These are phyloP conservation scores for Orius laevigatus DNA, from an alignment of 1,140 invertebrate species.

Conservation along the genomic window DNA sequence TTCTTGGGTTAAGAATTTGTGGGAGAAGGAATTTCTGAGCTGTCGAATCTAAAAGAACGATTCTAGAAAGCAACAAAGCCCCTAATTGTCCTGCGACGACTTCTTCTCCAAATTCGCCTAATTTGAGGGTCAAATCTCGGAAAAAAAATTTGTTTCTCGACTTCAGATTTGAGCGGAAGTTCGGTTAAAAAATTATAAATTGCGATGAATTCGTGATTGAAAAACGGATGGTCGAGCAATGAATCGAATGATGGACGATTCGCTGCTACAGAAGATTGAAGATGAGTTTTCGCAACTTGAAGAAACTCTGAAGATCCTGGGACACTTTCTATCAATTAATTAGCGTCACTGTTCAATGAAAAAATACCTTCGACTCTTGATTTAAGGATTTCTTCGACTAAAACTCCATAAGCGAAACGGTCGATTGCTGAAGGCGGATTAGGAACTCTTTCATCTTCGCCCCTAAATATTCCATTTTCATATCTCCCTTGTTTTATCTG, in stretches of 20 bases:
- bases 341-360: neutral
- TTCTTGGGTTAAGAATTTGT: conserved; percentile 50
- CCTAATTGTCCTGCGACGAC: conserved; percentile 60
- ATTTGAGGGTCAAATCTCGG: conserved; percentile 38
- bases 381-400: conserved; percentile 55
- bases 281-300: conserved; percentile 41
- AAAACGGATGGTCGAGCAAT: conserved; percentile 52
- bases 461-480: conserved; percentile 47
- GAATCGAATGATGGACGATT: conserved; percentile 41
- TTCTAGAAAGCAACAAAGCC: conserved; percentile 54
- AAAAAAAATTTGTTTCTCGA: conserved; percentile 53
- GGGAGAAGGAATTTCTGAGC: conserved; percentile 60
- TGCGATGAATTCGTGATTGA: conserved; percentile 64
- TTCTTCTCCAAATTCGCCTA: conserved; percentile 54
- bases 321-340: conserved; percentile 52
- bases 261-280: conserved; percentile 40
- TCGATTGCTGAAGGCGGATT: conserved; percentile 42
- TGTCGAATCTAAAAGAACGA: conserved; percentile 62
- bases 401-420: conserved; percentile 61
- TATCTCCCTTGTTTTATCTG: conserved; percentile 46
- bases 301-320: conserved; percentile 47
- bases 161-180: conserved; percentile 55
- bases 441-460: conserved; percentile 40
- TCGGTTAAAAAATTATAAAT: conserved; percentile 67
- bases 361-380: conserved; percentile 36